phyloP scores from a whole-genome alignment of 2,888 invertebrate species.

The Polyommatus icarus region DNA sequence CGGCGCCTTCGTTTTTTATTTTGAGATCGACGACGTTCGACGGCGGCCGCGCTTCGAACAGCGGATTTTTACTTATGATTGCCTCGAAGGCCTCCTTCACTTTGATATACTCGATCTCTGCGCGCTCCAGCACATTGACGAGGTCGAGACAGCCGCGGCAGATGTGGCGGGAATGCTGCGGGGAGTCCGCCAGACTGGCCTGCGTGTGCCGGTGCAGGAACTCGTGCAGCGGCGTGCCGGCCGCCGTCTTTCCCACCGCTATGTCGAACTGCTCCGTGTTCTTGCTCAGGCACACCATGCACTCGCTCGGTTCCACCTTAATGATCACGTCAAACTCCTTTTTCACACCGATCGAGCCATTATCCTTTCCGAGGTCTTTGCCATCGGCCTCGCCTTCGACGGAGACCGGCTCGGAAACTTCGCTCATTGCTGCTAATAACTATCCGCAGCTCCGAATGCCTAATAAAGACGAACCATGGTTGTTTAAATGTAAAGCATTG shows the following conservation, averaged over 20 bases:
- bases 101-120: conserved; percentile 65
- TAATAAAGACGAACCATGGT: background rate
- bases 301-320: conserved; percentile 63
- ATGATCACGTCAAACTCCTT: conserved; percentile 47
- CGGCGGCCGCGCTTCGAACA: conserved; percentile 51
- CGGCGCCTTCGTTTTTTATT: conserved; percentile 41
- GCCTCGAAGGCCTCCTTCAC: conserved; percentile 64
- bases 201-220: conserved; percentile 59
- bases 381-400: conserved; percentile 14
- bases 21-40: conserved; percentile 51
- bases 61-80: conserved; percentile 65
- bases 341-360: conserved; percentile 42
- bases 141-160: conserved; percentile 65
- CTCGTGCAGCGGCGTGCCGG: conserved; percentile 53
- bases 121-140: conserved; percentile 63
- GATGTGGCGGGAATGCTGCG: conserved; percentile 52
- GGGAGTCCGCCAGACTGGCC: conserved; percentile 48
- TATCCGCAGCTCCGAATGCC: background rate
- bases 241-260: conserved; percentile 50
- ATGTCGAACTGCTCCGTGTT: conserved; percentile 55
- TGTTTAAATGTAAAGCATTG: background rate
- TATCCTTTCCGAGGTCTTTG: conserved; percentile 41
- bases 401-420: background rate
- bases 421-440: background rate
- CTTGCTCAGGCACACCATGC: conserved; percentile 58